These are phyloP conservation scores for Trematomus bernacchii DNA, from an alignment of 2,797 vertebrate genomes.

Conservation along the genomic window DNA sequence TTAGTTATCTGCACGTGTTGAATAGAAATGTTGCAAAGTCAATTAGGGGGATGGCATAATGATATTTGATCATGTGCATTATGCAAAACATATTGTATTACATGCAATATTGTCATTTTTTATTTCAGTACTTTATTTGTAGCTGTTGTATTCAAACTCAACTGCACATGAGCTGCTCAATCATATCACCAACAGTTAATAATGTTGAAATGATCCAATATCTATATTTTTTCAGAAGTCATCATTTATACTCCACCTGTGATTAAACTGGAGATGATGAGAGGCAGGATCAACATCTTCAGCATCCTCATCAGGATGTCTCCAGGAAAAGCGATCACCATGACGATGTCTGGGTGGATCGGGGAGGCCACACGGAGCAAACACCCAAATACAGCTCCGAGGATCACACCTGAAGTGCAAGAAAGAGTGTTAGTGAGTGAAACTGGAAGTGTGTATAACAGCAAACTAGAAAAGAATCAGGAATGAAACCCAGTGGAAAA, in stretches of 20 bases:
- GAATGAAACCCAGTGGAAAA: not conserved
- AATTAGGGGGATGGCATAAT: not conserved
- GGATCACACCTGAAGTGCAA: conserved; percentile 90
- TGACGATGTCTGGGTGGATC: conserved; percentile 94
- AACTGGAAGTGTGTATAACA: not conserved
- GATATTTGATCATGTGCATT: conserved; percentile 17
- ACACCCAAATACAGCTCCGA: conserved; percentile 92
- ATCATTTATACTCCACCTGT: conserved; percentile 86
- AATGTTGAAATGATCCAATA: not conserved
- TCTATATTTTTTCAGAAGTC: not conserved
- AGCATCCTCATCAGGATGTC: conserved; percentile 99
- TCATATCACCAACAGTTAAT: not conserved
- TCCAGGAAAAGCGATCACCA: conserved; percentile 98
- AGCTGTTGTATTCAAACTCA: not conserved
- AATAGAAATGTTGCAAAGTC: conserved; percentile 40
- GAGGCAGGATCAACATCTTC: conserved; percentile 98
- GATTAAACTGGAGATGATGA: conserved; percentile 99
- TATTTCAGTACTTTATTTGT: conserved; percentile 5
- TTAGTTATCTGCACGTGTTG: conserved; percentile 28
- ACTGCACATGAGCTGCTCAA: not conserved
- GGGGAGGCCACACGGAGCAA: conserved; percentile 93
- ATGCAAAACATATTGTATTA: not conserved
- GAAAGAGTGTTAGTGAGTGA: conserved; percentile 9
- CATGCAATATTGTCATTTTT: not conserved
- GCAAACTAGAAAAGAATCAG: conserved; percentile 7